Evolutionary conservation across 2,888 invertebrate genomes (phyloP), one percentile per base, ranked within the genome.

Genomic region (Harpalus rufipes): DNA sequence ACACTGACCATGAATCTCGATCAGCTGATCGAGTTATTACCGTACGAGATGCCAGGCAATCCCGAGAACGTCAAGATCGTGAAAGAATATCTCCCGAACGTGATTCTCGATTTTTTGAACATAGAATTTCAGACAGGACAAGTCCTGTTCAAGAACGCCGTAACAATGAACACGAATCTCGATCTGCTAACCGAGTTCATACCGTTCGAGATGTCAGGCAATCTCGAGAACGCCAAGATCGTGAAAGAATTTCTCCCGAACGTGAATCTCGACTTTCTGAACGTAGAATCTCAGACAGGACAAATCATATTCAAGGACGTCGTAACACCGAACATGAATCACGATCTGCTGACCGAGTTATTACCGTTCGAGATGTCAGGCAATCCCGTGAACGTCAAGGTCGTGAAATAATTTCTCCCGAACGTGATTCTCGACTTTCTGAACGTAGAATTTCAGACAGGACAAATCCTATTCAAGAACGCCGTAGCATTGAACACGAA

Each of bases 61-160:
- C 18, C 1, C 5, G n/a, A 6, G 16, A 59, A 16, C 12, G 58
- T 32, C 32, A 32, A 32, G 32, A 32, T 4, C 32, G 32, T 4
- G 32, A 4, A 56, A 10, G n/a, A 56, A 56, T 56, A 7, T 56
- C 56, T 6, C 68, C 68, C n/a, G 39, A 25, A 25, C 12, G 10
- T 25, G 16, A 51, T 8, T 4, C 25, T 3, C 18, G 51, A 14
- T 18, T 44, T 18, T 76, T 21, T 51, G 51, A 51, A 14, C 51
- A 8, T 12, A 44, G 51, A 3, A 21, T n/a, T 10, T 8, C 7
- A 14, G 76, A 76, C 8, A 18, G 25, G 7, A 0, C 21, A 63
- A 63, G 5, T 25, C 63, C 12, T 12, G 25, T 12, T 63, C 12
- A 21, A 12, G 72, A 72, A 39, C 72, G 72, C 14, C 72, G 63